phyloP scores from a whole-genome alignment of 2,888 invertebrate species.

The Ormia ochracea region DNA sequence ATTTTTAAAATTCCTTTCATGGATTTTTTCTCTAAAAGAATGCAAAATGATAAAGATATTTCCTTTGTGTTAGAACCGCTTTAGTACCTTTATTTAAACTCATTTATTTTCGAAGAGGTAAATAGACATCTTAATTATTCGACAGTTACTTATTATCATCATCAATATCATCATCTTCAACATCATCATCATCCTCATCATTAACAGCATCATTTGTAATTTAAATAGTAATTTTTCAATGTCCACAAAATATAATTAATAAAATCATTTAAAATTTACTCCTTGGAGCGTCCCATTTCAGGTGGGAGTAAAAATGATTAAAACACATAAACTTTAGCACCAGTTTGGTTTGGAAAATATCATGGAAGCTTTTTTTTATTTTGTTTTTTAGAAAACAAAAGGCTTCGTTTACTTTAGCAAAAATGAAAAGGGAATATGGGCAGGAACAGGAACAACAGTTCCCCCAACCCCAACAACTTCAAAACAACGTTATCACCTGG shows the following conservation, averaged over 20 bases:
- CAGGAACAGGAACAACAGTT: conserved; percentile 16
- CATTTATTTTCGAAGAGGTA: conserved; percentile 6
- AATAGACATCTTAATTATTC: conserved; percentile 46
- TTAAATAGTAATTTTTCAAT: conserved; percentile 62
- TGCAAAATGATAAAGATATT: conserved; percentile 18
- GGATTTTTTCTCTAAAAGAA: conserved; percentile 1
- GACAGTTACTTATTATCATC: conserved; percentile 17
- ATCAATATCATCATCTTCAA: conserved; percentile 48
- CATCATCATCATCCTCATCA: conserved; percentile 28
- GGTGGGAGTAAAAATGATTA: not conserved
- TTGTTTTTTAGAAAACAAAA: conserved; percentile 37
- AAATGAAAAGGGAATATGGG: not conserved
- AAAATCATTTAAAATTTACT: conserved; percentile 58
- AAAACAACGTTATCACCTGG: conserved; percentile 56
- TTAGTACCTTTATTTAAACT: conserved; percentile 19
- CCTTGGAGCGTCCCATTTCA: not conserved
- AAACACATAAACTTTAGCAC: conserved; percentile 25
- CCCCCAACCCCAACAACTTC: conserved; percentile 37
- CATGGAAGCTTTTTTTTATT: conserved; percentile 50
- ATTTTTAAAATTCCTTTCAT: too few species aligned
- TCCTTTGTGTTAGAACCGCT: conserved; percentile 17
- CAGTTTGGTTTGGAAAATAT: conserved; percentile 49
- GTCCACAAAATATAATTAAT: conserved; percentile 55
- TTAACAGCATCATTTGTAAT: conserved; percentile 50
- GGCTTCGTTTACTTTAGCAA: not conserved